These are phyloP conservation scores for Haliclona indistincta DNA, from an alignment of 37 sponge, comb jelly and placozoan genomes.

Conservation along the genomic window DNA sequence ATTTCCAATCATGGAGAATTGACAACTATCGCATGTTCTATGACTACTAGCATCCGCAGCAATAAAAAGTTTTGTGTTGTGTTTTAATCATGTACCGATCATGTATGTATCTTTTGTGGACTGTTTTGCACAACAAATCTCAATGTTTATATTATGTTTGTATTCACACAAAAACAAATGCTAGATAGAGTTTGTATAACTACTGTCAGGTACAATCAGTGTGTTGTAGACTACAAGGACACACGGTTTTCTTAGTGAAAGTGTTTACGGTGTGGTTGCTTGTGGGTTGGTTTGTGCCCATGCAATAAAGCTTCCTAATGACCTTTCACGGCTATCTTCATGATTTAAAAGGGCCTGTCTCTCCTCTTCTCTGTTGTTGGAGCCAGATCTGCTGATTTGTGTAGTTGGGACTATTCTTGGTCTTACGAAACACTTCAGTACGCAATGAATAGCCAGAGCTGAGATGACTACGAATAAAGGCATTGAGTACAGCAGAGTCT, in stretches of 20 bases:
- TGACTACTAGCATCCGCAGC: conserved; percentile 9
- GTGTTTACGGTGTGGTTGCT: neutral
- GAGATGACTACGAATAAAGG: too few relatives aligned
- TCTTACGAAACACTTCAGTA: neutral
- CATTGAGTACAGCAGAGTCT: neutral
- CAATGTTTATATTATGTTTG: too few relatives aligned
- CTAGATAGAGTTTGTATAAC: neutral
- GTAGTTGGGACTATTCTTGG: neutral
- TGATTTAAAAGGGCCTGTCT: neutral
- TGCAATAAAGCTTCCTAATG: neutral
- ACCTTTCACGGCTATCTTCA: neutral
- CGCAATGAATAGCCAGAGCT: neutral
- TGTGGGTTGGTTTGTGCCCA: neutral
- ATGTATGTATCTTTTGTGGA: neutral
- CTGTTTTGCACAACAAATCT: too few relatives aligned
- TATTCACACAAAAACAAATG: neutral
- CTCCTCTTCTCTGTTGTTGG: too few relatives aligned
- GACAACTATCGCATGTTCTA: neutral
- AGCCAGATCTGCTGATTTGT: neutral
- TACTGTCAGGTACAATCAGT: neutral
- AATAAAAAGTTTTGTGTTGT: neutral
- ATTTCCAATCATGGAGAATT: conserved; percentile 29
- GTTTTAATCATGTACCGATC: neutral
- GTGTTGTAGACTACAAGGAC: neutral
- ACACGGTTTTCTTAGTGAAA: neutral